Percentiles rank a stretch among this genome's conserved stretches.
phyloP scores from a whole-genome alignment of 1,140 invertebrate species.

The Phymorhynchus buccinoides region DNA sequence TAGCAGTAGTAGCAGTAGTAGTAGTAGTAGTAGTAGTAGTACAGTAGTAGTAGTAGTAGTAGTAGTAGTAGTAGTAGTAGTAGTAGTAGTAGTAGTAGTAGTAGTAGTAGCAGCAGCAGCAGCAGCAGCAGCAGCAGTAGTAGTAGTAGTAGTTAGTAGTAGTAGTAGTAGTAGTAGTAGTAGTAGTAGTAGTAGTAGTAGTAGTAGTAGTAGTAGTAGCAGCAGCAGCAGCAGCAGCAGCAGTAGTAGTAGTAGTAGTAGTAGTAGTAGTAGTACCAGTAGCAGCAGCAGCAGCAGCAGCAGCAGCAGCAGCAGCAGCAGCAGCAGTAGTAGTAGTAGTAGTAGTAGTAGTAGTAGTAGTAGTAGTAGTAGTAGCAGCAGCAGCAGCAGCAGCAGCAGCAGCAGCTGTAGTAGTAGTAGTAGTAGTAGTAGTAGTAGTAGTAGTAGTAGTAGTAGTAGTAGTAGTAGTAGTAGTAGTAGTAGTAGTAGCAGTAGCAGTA shows the following conservation, averaged over 20 bases:
- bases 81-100: slow-evolving; percentile 29
- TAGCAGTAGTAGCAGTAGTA: too few species aligned
- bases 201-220: slow-evolving; percentile 36
- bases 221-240: too few species aligned
- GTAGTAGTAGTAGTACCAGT: too few species aligned
- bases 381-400: slow-evolving; percentile 4
- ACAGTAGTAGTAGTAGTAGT: slow-evolving; percentile 37
- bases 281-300: too few species aligned
- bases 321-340: background rate
- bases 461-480: slow-evolving; percentile 13
- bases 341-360: too few species aligned
- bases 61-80: slow-evolving; percentile 31
- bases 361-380: slow-evolving; percentile 4
- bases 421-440: slow-evolving; percentile 23
- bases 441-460: slow-evolving; percentile 24
- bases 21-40: slow-evolving; percentile 19
- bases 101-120: slow-evolving; percentile 30
- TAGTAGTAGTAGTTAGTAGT: too few species aligned
- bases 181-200: background rate
- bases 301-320: too few species aligned
- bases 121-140: too few species aligned
- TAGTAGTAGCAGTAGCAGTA: slow-evolving; percentile 10
- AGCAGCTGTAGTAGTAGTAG: slow-evolving; percentile 8
- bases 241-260: slow-evolving; percentile 31
- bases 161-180: background rate